Percentiles rank a stretch among this genome's conserved stretches.
Conservation (phyloP, 2,113 vertebrate species). For the Cyprinodon variegatus region DNA sequence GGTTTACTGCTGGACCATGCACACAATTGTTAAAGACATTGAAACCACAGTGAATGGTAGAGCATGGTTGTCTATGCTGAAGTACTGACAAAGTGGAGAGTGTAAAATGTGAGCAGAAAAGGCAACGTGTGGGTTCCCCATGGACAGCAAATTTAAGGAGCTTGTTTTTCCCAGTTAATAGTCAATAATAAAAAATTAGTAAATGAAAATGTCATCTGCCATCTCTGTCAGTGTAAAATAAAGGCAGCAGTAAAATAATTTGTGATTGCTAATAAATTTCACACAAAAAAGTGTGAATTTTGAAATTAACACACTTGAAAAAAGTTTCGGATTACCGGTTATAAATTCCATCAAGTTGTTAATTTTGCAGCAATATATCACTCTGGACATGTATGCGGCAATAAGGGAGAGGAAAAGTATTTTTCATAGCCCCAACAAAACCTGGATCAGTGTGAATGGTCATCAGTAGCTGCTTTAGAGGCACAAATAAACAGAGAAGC, state of each 20-base stretch:
- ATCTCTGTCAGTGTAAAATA: neutral
- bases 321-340: neutral
- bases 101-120: constrained; percentile 52
- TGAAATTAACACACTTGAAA: neutral
- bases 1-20: constrained; percentile 53
- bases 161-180: neutral
- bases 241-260: neutral
- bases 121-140: constrained; percentile 41
- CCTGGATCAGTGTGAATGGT: neutral
- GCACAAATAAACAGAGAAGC: neutral
- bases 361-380: neutral
- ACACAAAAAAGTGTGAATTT: neutral
- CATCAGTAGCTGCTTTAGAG: neutral
- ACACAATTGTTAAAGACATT: constrained; percentile 47
- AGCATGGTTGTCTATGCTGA: constrained; percentile 44
- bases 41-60: constrained; percentile 52
- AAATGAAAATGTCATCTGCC: neutral
- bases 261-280: neutral
- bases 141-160: constrained; percentile 27
- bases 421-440: too few relatives aligned
- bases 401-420: neutral
- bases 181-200: neutral
- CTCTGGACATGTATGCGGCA: neutral
- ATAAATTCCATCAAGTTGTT: neutral
- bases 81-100: constrained; percentile 33